Percentiles rank a stretch among this genome's conserved stretches.
phyloP scores from a whole-genome alignment of 2,888 invertebrate genomes.

The Sympetrum striolatum region DNA sequence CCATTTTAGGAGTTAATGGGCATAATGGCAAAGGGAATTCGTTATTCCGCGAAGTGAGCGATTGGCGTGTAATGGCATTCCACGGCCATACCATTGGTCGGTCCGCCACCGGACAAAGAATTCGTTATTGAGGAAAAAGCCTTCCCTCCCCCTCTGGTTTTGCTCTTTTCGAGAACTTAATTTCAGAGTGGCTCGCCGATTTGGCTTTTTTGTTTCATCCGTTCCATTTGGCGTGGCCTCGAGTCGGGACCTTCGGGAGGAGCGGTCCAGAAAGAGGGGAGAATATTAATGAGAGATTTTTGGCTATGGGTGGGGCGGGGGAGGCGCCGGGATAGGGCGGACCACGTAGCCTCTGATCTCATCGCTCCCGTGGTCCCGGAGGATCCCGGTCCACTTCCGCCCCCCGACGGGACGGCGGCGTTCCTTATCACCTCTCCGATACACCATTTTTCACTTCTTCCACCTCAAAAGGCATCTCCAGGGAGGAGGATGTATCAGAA shows the following conservation, averaged over 20 bases:
- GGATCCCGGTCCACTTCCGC: neutral
- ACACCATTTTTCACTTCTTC: conserved; percentile 2
- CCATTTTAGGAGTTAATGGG: neutral
- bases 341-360: conserved; percentile 7
- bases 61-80: neutral
- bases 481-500: neutral
- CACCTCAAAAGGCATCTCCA: neutral
- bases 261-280: neutral
- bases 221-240: neutral
- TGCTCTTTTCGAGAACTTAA: neutral
- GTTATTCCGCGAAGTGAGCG: neutral
- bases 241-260: neutral
- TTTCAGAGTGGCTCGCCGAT: conserved; percentile 17
- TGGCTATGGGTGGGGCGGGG: neutral
- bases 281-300: conserved; percentile 33
- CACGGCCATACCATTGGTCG: neutral
- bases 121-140: conserved; percentile 25
- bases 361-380: neutral
- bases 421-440: neutral
- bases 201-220: neutral
- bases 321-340: neutral
- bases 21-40: neutral
- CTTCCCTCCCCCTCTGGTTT: neutral
- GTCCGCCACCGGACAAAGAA: conserved; percentile 14
- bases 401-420: neutral